Evolutionary conservation across 1,140 invertebrate genomes (phyloP).

Genomic region (Theocolax elegans): DNA sequence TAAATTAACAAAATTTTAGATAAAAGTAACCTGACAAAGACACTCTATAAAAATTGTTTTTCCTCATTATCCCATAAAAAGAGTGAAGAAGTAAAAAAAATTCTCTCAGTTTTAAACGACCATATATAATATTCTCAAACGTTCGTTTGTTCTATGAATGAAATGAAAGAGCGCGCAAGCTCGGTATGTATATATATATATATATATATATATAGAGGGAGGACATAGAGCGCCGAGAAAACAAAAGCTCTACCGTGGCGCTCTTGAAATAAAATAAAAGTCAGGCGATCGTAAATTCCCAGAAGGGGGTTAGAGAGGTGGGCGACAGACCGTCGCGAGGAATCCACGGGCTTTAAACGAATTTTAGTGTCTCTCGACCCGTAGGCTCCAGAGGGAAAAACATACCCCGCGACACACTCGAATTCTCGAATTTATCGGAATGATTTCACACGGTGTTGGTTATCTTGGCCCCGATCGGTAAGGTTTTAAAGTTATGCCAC

Average conservation of each 20-base stretch:
- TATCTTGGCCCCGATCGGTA: constrained; percentile 11
- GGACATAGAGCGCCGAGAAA: background rate
- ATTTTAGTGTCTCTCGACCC: background rate
- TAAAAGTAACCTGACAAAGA: no score
- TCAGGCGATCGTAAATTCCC: constrained; percentile 14
- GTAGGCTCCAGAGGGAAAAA: background rate
- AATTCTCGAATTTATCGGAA: constrained; percentile 21
- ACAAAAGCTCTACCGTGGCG: background rate
- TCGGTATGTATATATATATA: no score
- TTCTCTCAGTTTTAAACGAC: no score
- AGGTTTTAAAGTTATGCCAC: background rate
- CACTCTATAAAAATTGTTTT: no score
- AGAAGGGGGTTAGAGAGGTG: background rate
- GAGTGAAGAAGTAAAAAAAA: no score
- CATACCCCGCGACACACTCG: background rate
- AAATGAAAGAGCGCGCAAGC: background rate
- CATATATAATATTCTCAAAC: background rate
- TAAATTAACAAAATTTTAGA: no score
- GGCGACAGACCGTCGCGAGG: background rate
- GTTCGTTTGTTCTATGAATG: background rate
- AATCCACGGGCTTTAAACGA: constrained; percentile 6
- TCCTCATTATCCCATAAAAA: no score
- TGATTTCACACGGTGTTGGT: constrained; percentile 2
- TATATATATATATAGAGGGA: background rate
- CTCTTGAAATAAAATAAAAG: constrained; percentile 28